A percentile compares a stretch with the other conserved stretches of the same genome.
Evolutionary conservation across 1,140 invertebrate genomes (phyloP).

Genomic region (Ptiloglossa arizonensis): DNA sequence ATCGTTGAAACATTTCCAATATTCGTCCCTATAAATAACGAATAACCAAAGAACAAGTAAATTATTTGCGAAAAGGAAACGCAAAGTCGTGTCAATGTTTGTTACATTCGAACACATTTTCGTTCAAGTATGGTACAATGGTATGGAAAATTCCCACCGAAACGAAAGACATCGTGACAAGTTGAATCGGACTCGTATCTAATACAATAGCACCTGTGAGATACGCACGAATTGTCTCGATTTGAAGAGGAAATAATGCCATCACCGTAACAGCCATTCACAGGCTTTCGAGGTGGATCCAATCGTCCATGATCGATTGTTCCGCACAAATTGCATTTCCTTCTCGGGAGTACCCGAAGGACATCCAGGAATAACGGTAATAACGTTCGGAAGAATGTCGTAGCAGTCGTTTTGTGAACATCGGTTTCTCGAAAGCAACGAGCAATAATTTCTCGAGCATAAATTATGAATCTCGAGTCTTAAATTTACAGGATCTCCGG

Average conservation of each 20-base stretch:
- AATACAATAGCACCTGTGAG: neutral
- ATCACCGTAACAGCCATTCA: constrained; percentile 41
- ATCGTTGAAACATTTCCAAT: no score
- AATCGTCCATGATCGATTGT: constrained; percentile 62
- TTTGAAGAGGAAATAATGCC: constrained; percentile 44
- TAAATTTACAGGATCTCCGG: no score
- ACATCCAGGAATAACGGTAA: constrained; percentile 24
- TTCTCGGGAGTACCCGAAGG: constrained; percentile 24
- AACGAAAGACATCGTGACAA: neutral
- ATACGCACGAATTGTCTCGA: constrained; percentile 40
- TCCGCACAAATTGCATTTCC: constrained; percentile 47
- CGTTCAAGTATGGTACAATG: no score
- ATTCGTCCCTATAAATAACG: no score
- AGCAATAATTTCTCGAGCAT: neutral
- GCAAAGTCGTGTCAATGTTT: no score
- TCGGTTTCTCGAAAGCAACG: neutral
- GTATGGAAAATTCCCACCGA: no score
- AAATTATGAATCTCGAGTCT: no score
- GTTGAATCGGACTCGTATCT: neutral
- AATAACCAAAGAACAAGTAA: no score
- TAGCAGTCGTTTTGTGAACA: neutral
- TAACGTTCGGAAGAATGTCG: constrained; percentile 35
- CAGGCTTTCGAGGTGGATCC: constrained; percentile 49
- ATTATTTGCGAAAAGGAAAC: no score
- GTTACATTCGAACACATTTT: no score